These are phyloP conservation scores for Otolemur garnettii DNA, from an alignment of 2,113 vertebrate species.

Conservation along the genomic window DNA sequence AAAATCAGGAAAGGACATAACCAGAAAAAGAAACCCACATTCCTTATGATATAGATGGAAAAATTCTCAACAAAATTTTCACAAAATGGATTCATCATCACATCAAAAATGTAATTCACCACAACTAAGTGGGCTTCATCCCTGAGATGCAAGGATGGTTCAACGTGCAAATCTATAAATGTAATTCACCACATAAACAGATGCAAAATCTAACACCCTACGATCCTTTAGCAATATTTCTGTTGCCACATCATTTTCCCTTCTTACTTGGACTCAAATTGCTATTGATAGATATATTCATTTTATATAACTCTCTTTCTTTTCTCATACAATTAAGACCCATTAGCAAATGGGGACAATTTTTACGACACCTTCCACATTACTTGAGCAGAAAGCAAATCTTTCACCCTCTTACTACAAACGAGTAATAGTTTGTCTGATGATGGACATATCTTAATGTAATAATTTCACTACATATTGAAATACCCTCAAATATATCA, in stretches of 20 bases:
- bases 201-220: too few species aligned
- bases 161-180: too few species aligned
- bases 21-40: too few species aligned
- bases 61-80: too few species aligned
- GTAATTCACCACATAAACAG: too few species aligned
- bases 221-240: background rate
- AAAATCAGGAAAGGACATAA: too few species aligned
- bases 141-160: too few species aligned
- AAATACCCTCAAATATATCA: background rate
- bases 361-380: background rate
- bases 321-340: background rate
- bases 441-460: background rate
- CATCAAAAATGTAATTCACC: too few species aligned
- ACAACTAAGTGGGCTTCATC: too few species aligned
- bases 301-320: background rate
- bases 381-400: background rate
- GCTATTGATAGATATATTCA: background rate
- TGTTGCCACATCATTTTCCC: background rate
- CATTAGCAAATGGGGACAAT: background rate
- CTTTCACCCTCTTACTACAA: background rate
- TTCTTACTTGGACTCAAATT: background rate
- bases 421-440: background rate
- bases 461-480: background rate
- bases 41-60: too few species aligned
- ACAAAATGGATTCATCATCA: too few species aligned